phyloP scores from a whole-genome alignment of 2,113 vertebrate genomes.

The Nestor notabilis region DNA sequence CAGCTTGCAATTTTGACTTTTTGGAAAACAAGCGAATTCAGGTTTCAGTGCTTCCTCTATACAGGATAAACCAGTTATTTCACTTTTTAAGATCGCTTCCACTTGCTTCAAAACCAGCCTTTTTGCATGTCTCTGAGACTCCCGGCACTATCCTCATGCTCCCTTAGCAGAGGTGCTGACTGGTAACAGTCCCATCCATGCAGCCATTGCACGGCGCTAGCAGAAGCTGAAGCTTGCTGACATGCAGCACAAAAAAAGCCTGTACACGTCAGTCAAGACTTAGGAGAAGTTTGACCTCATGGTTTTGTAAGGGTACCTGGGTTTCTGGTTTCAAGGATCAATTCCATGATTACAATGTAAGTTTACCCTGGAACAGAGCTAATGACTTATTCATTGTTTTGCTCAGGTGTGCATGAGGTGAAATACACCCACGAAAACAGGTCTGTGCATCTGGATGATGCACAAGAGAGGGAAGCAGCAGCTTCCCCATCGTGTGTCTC shows the following conservation, averaged over 20 bases:
- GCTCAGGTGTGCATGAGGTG: conserved; percentile 18
- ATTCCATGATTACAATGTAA: conserved; percentile 52
- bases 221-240: background rate
- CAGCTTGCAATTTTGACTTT: background rate
- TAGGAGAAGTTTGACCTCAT: conserved; percentile 14
- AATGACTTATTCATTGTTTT: conserved; percentile 61
- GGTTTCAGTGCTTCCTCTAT: background rate
- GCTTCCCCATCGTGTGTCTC: background rate
- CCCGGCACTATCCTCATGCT: background rate
- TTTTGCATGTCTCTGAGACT: background rate
- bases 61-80: background rate
- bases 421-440: conserved; percentile 13
- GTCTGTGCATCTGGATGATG: background rate
- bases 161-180: background rate
- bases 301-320: background rate
- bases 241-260: background rate
- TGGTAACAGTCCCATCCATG: background rate
- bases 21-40: background rate
- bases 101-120: background rate
- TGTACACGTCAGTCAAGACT: background rate
- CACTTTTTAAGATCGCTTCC: background rate
- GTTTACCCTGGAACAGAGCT: conserved; percentile 37
- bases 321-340: conserved; percentile 54
- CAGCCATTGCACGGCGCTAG: background rate
- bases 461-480: background rate